A percentile compares a stretch with the other conserved stretches of the same genome.
These are phyloP conservation scores for Brachypteracias leptosomus DNA, from an alignment of 2,113 vertebrate genomes.

Conservation along the genomic window DNA sequence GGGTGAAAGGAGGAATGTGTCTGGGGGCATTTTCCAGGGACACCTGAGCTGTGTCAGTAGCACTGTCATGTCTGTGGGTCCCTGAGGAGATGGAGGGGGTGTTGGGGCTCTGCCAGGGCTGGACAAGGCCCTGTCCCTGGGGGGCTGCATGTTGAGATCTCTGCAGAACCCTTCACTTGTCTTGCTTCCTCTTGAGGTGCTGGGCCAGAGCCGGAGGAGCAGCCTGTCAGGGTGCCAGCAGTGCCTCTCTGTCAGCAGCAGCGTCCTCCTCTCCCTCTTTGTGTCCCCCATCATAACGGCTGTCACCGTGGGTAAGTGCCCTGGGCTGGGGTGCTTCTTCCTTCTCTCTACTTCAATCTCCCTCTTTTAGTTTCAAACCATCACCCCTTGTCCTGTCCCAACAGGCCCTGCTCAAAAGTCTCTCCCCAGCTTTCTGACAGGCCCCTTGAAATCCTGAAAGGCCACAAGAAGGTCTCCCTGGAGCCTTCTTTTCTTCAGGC, in stretches of 20 bases:
- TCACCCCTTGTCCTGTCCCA: too few species aligned
- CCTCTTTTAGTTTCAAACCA: too few species aligned
- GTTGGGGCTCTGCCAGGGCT: background rate
- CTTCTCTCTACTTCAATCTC: too few species aligned
- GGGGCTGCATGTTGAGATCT: fast-evolving
- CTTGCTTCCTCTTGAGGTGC: constrained; percentile 58
- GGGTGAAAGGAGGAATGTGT: background rate
- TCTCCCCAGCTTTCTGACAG: too few species aligned
- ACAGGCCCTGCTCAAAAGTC: too few species aligned
- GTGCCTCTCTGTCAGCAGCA: constrained; percentile 86
- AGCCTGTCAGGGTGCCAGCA: constrained; percentile 87
- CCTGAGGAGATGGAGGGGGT: background rate
- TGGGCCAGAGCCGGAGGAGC: constrained; percentile 87
- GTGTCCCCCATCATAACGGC: constrained; percentile 87
- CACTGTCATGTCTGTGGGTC: background rate
- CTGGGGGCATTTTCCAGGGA: background rate
- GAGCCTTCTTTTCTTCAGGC: too few species aligned
- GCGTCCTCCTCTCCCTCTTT: constrained; percentile 85
- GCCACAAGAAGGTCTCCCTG: too few species aligned
- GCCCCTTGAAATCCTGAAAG: too few species aligned
- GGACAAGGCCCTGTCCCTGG: background rate
- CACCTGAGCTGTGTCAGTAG: background rate
- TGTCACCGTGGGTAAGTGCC: constrained; percentile 74
- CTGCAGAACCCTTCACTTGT: background rate
- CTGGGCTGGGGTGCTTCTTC: background rate